Evolutionary conservation across 2,113 vertebrate species (phyloP).

Genomic region (Climacteris rufus): DNA sequence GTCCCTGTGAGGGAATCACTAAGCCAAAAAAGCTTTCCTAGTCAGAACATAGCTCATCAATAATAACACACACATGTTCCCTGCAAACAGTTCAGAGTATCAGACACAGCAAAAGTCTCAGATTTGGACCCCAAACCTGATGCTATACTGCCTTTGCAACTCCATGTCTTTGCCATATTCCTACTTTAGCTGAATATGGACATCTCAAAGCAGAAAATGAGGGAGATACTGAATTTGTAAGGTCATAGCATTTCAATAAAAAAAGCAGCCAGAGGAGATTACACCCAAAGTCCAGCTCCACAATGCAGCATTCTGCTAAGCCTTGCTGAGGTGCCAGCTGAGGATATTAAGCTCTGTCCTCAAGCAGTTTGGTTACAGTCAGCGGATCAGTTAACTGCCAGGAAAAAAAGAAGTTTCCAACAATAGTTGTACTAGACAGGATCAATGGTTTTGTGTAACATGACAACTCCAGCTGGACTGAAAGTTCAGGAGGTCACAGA

Average conservation of each 20-base stretch:
- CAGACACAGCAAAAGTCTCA: not conserved
- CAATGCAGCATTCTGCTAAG: not conserved
- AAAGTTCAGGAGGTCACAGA: not conserved
- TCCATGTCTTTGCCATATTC: not conserved
- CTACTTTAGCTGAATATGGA: not conserved
- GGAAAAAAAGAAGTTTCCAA: not conserved
- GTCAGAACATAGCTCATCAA: not conserved
- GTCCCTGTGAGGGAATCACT: not conserved
- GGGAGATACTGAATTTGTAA: not conserved
- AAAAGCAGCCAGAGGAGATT: not conserved
- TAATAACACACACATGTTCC: not conserved
- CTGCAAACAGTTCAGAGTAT: not conserved
- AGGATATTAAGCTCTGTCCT: not conserved
- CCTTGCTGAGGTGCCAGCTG: not conserved
- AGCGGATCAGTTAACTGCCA: not conserved
- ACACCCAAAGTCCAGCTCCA: not conserved
- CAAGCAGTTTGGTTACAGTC: slow-evolving; percentile 10
- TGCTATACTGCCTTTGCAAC: not conserved
- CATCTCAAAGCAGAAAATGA: not conserved
- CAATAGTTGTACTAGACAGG: not conserved
- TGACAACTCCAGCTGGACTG: slow-evolving; percentile 1
- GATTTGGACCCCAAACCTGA: not conserved
- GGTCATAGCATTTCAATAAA: not conserved
- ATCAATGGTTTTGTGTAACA: slow-evolving; percentile 22
- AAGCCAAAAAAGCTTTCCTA: not conserved